Evolutionary conservation across 2,113 vertebrate species (phyloP).

Genomic region (Cathartes aura): DNA sequence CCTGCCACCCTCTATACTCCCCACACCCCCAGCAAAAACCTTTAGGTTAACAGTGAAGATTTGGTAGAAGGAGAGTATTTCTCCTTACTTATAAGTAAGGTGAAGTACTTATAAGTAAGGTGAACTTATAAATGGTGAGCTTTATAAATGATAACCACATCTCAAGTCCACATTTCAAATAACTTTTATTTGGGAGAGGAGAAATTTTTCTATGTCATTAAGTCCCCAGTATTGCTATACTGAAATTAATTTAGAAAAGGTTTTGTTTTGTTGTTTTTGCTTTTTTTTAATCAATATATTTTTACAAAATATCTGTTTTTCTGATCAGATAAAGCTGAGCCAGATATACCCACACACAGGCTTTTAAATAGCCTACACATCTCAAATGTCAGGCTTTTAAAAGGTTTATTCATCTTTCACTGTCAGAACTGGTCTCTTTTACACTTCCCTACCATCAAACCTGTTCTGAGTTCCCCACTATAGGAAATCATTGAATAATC

Average conservation of each 20-base stretch:
- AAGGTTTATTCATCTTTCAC: background rate
- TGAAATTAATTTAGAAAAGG: background rate
- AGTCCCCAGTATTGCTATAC: background rate
- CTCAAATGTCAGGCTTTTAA: background rate
- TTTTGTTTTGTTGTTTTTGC: background rate
- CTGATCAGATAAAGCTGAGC: background rate
- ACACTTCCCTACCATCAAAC: background rate
- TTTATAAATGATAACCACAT: background rate
- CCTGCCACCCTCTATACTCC: background rate
- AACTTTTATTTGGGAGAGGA: background rate
- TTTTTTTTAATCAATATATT: background rate
- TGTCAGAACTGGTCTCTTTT: background rate
- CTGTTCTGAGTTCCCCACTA: background rate
- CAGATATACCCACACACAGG: background rate
- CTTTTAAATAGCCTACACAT: background rate
- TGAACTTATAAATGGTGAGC: background rate
- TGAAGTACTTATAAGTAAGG: too few relatives aligned
- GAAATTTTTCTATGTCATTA: background rate
- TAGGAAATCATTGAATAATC: background rate
- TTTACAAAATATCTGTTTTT: background rate
- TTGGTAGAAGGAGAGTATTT: background rate
- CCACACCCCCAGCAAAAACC: accelerated
- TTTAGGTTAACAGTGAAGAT: background rate
- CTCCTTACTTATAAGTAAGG: too few relatives aligned
- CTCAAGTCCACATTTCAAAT: background rate